Base-by-base conservation (phyloP, 2,797 vertebrate genomes). In the Tangara arthus region DNA sequence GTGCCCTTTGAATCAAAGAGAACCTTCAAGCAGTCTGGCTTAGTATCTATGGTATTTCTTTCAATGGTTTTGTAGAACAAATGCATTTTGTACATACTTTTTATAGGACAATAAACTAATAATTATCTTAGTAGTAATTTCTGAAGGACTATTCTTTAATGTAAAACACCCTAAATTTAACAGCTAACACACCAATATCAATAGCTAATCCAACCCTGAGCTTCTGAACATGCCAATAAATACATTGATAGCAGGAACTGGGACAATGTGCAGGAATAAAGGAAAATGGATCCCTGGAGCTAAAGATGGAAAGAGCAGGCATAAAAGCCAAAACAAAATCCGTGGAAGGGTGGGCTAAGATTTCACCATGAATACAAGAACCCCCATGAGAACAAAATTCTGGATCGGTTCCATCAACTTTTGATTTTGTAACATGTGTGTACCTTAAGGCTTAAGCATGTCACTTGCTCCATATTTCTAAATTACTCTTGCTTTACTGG, bases 331-430 rank as follows among this genome's bases (percentile, higher is more conserved):
- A 70, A 73, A 22, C 1, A 7, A 83, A 65, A 59, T 2, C 10
- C 0, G 0, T 37, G 47, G 35, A 65, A 90, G 39, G 17, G n/a
- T 8, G 4, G 9, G 18, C 7, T 65, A 57, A 61, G 27, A 15
- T 84, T 79, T 72, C 37, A 26, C 44, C 30, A 20, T 18, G 7
- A 83, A 56, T 27, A 55, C 4, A 18, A 16, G 12, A 89, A 72
- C 20, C 19, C 65, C 18, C 11, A 14, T 32, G 35, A 88, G 34
- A 88, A 71, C 5, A 65, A 52, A 77, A 44, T 30, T 80, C 44
- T 80, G 18, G 12, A 42, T 14, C 37, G 12, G 12, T 80, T 28
- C 27, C 18, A 56, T 70, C 39, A 34, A 5, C 22, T 34, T 56
- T 64, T 71, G 49, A 30, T 87, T 90, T 92, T 4, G 0, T 66